phyloP scores from a whole-genome alignment of 2,797 vertebrate genomes.

The Chloroceryle amazona region DNA sequence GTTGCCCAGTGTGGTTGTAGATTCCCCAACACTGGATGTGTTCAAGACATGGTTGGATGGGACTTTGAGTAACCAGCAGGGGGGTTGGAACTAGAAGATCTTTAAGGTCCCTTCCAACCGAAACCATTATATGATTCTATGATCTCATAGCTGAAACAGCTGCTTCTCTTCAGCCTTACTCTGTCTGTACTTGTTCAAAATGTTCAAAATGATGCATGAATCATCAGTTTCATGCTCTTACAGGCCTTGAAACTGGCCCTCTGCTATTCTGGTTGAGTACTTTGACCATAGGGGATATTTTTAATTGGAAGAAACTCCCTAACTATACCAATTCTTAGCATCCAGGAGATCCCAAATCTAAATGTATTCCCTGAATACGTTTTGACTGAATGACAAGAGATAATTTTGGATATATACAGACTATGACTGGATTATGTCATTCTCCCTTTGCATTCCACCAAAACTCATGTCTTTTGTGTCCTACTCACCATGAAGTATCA shows the following conservation, averaged over 20 bases:
- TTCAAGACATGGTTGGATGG: no score
- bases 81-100: no score
- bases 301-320: neutral
- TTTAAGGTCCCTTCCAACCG: no score
- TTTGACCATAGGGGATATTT: accelerated
- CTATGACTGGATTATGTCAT: neutral
- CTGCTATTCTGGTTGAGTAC: neutral
- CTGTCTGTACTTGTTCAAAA: neutral
- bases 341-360: neutral
- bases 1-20: no score
- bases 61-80: no score
- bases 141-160: neutral
- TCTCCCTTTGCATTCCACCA: neutral
- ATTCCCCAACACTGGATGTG: no score
- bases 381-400: neutral
- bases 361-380: neutral
- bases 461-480: accelerated
- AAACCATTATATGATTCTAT: no score
- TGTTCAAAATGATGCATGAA: neutral
- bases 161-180: neutral
- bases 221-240: neutral
- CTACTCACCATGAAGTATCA: neutral
- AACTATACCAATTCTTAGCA: neutral
- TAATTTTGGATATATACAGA: neutral
- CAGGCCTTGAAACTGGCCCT: neutral